phyloP scores from a whole-genome alignment of 2,888 invertebrate species.

The Empis livida region DNA sequence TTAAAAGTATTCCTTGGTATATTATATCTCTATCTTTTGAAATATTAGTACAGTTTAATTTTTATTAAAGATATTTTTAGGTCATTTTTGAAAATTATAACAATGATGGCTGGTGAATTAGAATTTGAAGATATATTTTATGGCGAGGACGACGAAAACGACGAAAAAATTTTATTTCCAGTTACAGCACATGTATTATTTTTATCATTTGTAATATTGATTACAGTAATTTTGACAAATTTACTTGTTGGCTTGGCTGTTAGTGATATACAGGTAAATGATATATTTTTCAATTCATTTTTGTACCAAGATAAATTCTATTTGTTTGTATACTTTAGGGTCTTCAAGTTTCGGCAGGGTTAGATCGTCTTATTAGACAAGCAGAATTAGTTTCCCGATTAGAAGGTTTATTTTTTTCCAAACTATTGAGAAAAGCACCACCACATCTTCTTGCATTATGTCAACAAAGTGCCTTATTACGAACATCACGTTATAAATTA shows the following conservation, averaged over 20 bases:
- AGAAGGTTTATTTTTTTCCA: constrained; percentile 72
- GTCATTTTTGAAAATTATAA: constrained; percentile 58
- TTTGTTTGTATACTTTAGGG: constrained; percentile 32
- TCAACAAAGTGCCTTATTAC: constrained; percentile 58
- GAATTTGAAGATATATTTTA: constrained; percentile 78
- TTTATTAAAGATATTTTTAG: constrained; percentile 11
- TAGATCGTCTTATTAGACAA: constrained; percentile 67
- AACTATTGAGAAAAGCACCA: constrained; percentile 53
- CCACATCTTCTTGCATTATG: constrained; percentile 49
- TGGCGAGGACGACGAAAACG: constrained; percentile 31
- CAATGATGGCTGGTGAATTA: constrained; percentile 82
- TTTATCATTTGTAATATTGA: constrained; percentile 60
- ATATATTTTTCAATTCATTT: neutral
- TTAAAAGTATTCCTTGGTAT: constrained; percentile 42
- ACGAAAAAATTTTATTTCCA: constrained; percentile 44
- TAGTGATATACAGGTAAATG: constrained; percentile 57
- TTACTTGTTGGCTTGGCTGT: constrained; percentile 74
- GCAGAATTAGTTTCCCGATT: constrained; percentile 70
- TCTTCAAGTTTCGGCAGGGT: constrained; percentile 64
- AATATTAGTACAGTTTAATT: neutral
- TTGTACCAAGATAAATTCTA: neutral
- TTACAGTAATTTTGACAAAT: constrained; percentile 72
- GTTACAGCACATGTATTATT: constrained; percentile 65
- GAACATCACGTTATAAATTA: constrained; percentile 60
- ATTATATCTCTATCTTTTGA: neutral